Evolutionary conservation across 2,888 invertebrate genomes (phyloP).

Genomic region (Anoplius nigerrimus): DNA sequence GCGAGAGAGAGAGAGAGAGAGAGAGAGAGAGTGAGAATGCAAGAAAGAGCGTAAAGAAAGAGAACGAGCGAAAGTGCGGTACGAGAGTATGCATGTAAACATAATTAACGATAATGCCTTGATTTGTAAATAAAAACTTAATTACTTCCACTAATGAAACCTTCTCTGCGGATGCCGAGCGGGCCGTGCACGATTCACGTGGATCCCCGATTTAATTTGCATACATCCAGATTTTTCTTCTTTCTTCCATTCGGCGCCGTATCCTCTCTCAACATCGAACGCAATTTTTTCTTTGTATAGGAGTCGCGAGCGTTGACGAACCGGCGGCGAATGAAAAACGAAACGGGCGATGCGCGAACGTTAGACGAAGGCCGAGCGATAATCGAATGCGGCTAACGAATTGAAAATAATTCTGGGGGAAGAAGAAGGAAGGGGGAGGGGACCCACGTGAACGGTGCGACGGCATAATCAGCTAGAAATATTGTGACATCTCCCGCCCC

Average conservation of each 20-base stretch:
- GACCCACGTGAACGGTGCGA: conserved; percentile 29
- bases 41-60: conserved; percentile 31
- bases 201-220: conserved; percentile 50
- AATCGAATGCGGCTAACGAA: too few species aligned
- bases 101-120: conserved; percentile 72
- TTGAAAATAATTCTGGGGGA: conserved; percentile 28
- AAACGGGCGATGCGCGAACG: too few species aligned
- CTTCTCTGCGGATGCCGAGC: conserved; percentile 51
- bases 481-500: conserved; percentile 66
- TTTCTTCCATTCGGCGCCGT: conserved; percentile 58
- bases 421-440: conserved; percentile 26
- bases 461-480: conserved; percentile 39
- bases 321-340: too few species aligned
- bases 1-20: conserved; percentile 21
- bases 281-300: conserved; percentile 68
- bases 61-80: conserved; percentile 25
- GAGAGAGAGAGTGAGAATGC: conserved; percentile 55
- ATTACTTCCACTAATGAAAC: conserved; percentile 66
- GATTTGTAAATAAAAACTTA: conserved; percentile 73
- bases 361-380: too few species aligned
- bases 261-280: conserved; percentile 59
- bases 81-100: conserved; percentile 59
- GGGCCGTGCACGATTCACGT: conserved; percentile 44
- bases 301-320: conserved; percentile 1
- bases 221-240: too few species aligned